Conservation (phyloP, 1,140 invertebrate genomes). For the Vollenhovia emeryi region DNA sequence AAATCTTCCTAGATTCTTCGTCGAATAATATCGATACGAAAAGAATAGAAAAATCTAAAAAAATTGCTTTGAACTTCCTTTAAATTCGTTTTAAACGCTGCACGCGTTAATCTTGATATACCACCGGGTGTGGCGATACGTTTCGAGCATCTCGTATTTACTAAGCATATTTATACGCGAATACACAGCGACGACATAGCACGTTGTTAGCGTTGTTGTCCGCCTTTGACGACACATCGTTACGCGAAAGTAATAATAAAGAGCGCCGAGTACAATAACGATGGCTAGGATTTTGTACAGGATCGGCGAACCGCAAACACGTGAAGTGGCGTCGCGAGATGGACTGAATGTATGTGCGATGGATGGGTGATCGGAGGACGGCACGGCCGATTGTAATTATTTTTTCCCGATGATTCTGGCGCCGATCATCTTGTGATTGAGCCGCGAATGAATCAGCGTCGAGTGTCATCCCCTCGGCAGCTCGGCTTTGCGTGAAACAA, state of each 20-base stretch:
- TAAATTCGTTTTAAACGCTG: neutral
- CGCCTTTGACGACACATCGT: slow-evolving; percentile 78
- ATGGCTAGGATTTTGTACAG: slow-evolving; percentile 81
- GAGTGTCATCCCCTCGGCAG: slow-evolving; percentile 74
- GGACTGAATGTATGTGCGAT: neutral
- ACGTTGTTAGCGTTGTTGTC: slow-evolving; percentile 70
- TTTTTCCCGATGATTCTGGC: slow-evolving; percentile 77
- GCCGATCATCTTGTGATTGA: slow-evolving; percentile 68
- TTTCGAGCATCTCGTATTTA: slow-evolving; percentile 66
- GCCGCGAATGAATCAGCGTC: slow-evolving; percentile 73
- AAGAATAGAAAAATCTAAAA: neutral
- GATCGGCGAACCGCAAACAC: slow-evolving; percentile 80
- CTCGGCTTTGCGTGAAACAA: slow-evolving; percentile 66
- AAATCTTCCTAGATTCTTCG: neutral
- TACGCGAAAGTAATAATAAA: slow-evolving; percentile 78
- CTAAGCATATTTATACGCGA: slow-evolving; percentile 46
- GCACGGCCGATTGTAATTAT: slow-evolving; percentile 81
- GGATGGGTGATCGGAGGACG: slow-evolving; percentile 46
- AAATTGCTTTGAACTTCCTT: too few relatives aligned
- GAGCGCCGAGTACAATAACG: slow-evolving; percentile 78
- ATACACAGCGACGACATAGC: neutral
- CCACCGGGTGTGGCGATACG: slow-evolving; percentile 9
- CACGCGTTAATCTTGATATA: slow-evolving; percentile 57
- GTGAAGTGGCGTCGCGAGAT: slow-evolving; percentile 77
- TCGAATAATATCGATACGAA: neutral